Evolutionary conservation across 2,113 vertebrate species (phyloP).

Genomic region (Crotalus horridus): DNA sequence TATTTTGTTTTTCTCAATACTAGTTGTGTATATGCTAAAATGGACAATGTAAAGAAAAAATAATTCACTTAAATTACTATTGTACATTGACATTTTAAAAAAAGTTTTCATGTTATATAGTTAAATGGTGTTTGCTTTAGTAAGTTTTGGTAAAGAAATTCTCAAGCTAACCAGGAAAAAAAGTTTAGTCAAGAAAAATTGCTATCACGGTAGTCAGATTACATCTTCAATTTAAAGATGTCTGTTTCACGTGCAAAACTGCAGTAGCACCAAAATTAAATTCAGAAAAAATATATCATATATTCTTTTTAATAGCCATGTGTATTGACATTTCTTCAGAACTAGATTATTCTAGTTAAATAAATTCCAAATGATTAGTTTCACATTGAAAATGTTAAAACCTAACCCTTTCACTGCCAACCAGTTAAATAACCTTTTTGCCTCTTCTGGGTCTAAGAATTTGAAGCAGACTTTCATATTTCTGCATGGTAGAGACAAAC

Average conservation of each 20-base stretch:
- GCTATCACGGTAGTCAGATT: neutral
- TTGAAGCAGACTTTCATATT: neutral
- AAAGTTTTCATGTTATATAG: neutral
- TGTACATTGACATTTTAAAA: neutral
- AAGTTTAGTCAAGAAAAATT: neutral
- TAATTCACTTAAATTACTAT: neutral
- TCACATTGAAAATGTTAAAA: neutral
- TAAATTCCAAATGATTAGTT: neutral
- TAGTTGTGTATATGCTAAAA: neutral
- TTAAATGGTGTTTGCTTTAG: neutral
- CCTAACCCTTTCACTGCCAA: conserved; percentile 1
- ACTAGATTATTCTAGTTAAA: neutral
- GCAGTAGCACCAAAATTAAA: neutral
- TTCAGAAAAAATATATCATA: neutral
- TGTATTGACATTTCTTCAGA: neutral
- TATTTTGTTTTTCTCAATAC: neutral
- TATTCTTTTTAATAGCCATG: neutral
- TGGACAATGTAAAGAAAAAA: neutral
- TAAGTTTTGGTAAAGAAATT: neutral
- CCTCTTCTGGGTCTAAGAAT: neutral
- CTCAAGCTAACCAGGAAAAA: neutral
- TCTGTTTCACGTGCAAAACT: neutral
- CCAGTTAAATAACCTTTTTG: neutral
- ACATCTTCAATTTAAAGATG: neutral
- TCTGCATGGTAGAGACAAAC: neutral